Conservation (phyloP, 1,140 invertebrate genomes). For the Lepeophtheirus salmonis region DNA sequence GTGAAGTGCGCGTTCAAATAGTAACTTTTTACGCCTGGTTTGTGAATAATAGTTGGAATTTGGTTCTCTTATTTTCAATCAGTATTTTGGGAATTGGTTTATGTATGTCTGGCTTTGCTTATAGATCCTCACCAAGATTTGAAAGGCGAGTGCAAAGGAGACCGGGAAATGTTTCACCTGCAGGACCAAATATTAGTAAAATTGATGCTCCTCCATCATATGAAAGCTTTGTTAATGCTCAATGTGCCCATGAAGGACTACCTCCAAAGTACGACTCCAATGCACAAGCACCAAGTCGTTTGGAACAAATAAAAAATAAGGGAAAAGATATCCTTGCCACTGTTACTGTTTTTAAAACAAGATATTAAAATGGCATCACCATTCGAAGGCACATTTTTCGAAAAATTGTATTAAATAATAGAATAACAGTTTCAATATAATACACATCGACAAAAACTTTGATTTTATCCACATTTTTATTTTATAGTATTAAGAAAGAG, state of each 20-base stretch:
- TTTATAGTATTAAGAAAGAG: no score
- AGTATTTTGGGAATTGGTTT: neutral
- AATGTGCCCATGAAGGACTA: neutral
- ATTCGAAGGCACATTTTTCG: no score
- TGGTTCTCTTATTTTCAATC: neutral
- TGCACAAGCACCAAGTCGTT: neutral
- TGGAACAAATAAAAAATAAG: neutral
- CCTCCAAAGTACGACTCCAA: neutral
- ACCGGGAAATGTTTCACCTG: no score
- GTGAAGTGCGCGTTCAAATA: constrained; percentile 5
- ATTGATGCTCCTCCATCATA: neutral
- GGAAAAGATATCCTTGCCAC: neutral
- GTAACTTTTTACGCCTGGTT: constrained; percentile 11
- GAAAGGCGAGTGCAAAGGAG: neutral
- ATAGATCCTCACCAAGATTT: neutral
- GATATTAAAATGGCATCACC: no score
- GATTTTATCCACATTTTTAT: no score
- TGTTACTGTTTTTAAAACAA: neutral
- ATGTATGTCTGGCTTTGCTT: neutral
- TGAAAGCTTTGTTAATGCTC: neutral
- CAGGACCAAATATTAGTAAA: no score
- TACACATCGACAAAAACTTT: no score
- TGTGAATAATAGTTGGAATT: constrained; percentile 5
- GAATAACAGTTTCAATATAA: no score
- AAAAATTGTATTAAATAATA: no score